phyloP scores from a whole-genome alignment of 2,797 vertebrate species.

The Rachycentron canadum region DNA sequence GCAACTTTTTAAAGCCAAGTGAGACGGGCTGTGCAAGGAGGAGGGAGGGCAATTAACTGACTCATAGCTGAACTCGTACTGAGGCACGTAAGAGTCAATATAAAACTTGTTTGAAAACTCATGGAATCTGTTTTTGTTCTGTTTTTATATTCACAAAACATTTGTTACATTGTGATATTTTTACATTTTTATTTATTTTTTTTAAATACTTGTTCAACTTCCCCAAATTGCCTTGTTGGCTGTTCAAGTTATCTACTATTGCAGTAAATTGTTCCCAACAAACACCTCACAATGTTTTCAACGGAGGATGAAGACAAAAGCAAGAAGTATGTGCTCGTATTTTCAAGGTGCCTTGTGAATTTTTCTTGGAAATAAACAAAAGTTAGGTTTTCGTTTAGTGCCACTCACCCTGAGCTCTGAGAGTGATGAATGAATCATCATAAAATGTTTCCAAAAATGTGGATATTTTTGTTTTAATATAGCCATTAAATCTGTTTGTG shows the following conservation, averaged over 20 bases:
- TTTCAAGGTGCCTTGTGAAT: not conserved
- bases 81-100: slow-evolving; percentile 10
- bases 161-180: not conserved
- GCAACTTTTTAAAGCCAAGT: slow-evolving; percentile 44
- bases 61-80: slow-evolving; percentile 22
- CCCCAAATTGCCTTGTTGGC: not conserved
- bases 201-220: not conserved
- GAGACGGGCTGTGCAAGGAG: slow-evolving; percentile 22
- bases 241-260: not conserved
- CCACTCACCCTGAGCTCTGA: too few species aligned
- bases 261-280: not conserved
- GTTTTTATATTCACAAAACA: not conserved
- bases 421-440: too few species aligned
- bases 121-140: slow-evolving; percentile 8
- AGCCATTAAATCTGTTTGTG: too few species aligned
- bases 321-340: not conserved
- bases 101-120: slow-evolving; percentile 3
- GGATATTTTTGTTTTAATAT: too few species aligned
- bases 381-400: not conserved
- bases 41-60: slow-evolving; percentile 53
- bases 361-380: not conserved
- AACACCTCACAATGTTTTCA: not conserved
- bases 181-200: not conserved
- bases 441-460: too few species aligned
- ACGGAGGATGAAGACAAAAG: not conserved